These are phyloP conservation scores for Lagria hirta DNA, from an alignment of 2,888 invertebrate species.

Conservation along the genomic window DNA sequence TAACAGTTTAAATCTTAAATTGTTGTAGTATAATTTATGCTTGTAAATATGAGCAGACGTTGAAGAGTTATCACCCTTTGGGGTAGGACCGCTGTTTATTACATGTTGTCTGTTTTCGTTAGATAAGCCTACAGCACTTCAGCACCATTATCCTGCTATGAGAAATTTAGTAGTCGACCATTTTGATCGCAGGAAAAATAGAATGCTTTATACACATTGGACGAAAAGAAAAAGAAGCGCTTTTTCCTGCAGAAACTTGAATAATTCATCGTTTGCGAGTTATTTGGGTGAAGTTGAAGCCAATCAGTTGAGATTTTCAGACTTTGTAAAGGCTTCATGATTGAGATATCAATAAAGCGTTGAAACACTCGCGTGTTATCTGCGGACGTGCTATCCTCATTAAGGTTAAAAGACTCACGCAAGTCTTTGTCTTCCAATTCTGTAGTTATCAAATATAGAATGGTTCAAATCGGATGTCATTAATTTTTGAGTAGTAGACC, in stretches of 20 bases:
- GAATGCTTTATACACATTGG: conserved; percentile 36
- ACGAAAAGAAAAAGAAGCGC: conserved; percentile 35
- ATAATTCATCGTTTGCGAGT: conserved; percentile 40
- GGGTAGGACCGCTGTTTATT: conserved; percentile 38
- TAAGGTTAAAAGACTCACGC: conserved; percentile 26
- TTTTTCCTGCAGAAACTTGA: conserved; percentile 36
- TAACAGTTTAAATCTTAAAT: too few species aligned
- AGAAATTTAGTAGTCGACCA: conserved; percentile 41
- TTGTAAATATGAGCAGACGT: too few species aligned
- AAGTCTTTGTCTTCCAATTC: conserved; percentile 14
- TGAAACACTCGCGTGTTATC: conserved; percentile 32
- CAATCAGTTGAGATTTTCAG: conserved; percentile 34
- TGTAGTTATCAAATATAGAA: conserved; percentile 22
- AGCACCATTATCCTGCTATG: conserved; percentile 41
- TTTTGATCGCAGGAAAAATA: conserved; percentile 42
- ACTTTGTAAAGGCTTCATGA: conserved; percentile 21
- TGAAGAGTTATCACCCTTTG: too few species aligned
- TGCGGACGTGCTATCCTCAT: conserved; percentile 25
- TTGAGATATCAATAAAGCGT: conserved; percentile 34
- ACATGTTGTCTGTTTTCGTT: conserved; percentile 42
- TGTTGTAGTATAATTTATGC: too few species aligned
- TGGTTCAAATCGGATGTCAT: conserved; percentile 12
- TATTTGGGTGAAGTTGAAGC: conserved; percentile 32
- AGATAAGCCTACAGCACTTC: conserved; percentile 44
- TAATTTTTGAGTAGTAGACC: too few species aligned